Evolutionary conservation across 2,113 vertebrate genomes (phyloP).

Genomic region (Ammodramus savannarum): DNA sequence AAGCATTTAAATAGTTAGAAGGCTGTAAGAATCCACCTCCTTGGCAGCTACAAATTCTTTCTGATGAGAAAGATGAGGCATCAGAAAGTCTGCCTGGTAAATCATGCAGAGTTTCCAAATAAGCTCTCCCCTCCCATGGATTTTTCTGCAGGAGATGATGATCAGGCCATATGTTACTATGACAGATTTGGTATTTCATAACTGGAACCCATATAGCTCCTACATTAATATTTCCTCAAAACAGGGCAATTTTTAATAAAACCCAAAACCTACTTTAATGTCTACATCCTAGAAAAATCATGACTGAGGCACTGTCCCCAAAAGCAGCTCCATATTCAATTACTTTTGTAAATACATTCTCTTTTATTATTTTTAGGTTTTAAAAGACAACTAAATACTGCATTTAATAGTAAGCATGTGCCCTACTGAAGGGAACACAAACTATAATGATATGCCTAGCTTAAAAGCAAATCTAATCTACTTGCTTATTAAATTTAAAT

Average conservation of each 20-base stretch:
- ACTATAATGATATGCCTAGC: slow-evolving; percentile 76
- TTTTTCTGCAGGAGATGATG: slow-evolving; percentile 39
- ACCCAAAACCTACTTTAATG: not conserved
- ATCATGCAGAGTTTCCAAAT: slow-evolving; percentile 52
- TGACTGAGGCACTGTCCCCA: not conserved
- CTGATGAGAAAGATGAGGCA: slow-evolving; percentile 32
- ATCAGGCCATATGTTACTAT: slow-evolving; percentile 36
- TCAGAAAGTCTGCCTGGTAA: slow-evolving; percentile 40
- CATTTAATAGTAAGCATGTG: slow-evolving; percentile 59
- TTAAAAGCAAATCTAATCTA: slow-evolving; percentile 84
- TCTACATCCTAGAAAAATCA: not conserved
- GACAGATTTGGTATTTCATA: slow-evolving; percentile 39
- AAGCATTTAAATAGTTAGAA: slow-evolving; percentile 5
- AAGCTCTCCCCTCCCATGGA: slow-evolving; percentile 42
- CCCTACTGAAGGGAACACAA: slow-evolving; percentile 53
- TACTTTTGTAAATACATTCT: slow-evolving; percentile 28
- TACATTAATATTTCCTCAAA: slow-evolving; percentile 22
- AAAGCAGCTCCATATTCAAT: slow-evolving; percentile 43
- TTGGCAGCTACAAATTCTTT: slow-evolving; percentile 31
- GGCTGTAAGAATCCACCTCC: not conserved
- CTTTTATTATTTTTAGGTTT: slow-evolving; percentile 65
- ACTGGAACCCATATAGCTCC: slow-evolving; percentile 6
- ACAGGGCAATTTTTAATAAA: not conserved
- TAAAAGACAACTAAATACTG: slow-evolving; percentile 66
- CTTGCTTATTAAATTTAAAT: slow-evolving; percentile 86